phyloP scores from a whole-genome alignment of 2,113 vertebrate species.

The Oncorhynchus clarkii region DNA sequence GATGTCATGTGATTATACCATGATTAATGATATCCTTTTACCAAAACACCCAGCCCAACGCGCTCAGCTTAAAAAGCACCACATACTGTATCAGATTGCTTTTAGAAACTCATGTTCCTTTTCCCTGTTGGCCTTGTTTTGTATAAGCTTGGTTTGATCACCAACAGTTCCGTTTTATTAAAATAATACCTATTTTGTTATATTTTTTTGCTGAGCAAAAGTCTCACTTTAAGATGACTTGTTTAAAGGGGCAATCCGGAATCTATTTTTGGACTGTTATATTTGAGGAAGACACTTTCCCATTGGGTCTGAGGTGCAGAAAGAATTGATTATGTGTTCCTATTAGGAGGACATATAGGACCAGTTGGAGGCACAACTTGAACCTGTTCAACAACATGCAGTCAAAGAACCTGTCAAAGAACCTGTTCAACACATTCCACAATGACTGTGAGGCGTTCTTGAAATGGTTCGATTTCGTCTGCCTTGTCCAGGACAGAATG shows the following conservation, averaged over 20 bases:
- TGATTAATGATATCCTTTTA: slow-evolving; percentile 98
- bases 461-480: too few species aligned
- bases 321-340: background rate
- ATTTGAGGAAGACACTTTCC: background rate
- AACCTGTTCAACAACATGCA: too few species aligned
- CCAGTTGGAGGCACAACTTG: slow-evolving; percentile 3
- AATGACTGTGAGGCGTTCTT: too few species aligned
- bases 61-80: too few species aligned
- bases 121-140: background rate
- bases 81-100: slow-evolving; percentile 54
- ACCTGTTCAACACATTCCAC: too few species aligned
- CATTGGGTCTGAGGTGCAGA: background rate
- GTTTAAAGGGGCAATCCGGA: background rate
- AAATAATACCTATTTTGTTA: too few species aligned
- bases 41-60: slow-evolving; percentile 73
- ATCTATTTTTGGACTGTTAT: slow-evolving; percentile 3
- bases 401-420: too few species aligned
- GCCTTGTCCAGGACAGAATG: too few species aligned
- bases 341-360: slow-evolving; percentile 9
- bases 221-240: background rate
- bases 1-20: slow-evolving; percentile 98
- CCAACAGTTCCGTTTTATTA: background rate
- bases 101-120: background rate
- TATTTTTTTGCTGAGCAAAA: too few species aligned
- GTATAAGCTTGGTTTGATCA: background rate